Percentiles rank a stretch among this genome's conserved stretches.
Conservation (phyloP, 2,888 invertebrate species). For the Caenorhabditis virilis region DNA sequence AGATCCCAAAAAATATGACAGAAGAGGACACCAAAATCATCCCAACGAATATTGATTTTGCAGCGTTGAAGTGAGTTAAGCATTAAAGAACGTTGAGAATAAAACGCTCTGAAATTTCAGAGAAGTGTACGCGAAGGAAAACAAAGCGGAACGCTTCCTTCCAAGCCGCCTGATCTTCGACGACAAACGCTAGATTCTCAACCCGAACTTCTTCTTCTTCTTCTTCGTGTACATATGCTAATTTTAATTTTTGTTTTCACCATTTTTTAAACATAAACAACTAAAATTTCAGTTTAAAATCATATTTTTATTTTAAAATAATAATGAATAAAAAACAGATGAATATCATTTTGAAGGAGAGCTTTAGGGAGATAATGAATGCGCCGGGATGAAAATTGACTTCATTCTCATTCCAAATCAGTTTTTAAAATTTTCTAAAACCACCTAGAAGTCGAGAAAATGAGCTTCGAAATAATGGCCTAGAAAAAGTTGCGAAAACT, state of each 20-base stretch:
- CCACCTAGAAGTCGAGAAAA: no score
- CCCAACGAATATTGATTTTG: constrained; percentile 35
- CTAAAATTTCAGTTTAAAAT: no score
- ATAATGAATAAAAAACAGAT: background rate
- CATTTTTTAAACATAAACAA: no score
- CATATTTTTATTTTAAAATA: constrained; percentile 1
- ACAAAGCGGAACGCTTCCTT: constrained; percentile 31
- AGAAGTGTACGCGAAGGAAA: constrained; percentile 37
- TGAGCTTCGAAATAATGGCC: no score
- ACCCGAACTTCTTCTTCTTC: no score
- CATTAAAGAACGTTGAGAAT: background rate
- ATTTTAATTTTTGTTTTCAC: no score
- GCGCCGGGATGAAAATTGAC: no score
- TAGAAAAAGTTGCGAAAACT: no score
- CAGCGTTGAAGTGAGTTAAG: constrained; percentile 26
- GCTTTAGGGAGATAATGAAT: no score
- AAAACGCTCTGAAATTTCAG: constrained; percentile 6
- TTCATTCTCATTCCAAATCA: no score
- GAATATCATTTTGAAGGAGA: background rate
- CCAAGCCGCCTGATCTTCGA: constrained; percentile 27
- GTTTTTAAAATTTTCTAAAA: no score
- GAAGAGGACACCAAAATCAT: constrained; percentile 39
- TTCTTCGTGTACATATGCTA: no score
- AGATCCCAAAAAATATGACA: constrained; percentile 22
- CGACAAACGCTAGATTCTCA: background rate